Conservation (phyloP, 2,888 invertebrate species). For the Allacma fusca region DNA sequence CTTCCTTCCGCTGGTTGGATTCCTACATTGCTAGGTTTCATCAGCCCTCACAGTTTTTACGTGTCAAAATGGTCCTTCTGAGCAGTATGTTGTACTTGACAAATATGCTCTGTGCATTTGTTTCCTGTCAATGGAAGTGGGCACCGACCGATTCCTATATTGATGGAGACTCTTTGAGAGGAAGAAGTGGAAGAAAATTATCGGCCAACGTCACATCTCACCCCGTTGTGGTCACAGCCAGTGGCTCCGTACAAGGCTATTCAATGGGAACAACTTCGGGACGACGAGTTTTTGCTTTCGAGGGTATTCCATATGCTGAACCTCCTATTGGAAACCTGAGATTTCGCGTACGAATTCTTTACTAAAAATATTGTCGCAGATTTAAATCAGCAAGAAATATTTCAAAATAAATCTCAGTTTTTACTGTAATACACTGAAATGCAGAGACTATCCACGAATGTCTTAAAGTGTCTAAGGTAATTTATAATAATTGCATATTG, state of each 20-base stretch:
- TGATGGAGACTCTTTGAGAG: neutral
- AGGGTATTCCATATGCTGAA: constrained; percentile 46
- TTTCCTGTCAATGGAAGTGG: constrained; percentile 47
- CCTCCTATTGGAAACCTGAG: constrained; percentile 38
- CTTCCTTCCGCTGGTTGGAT: too few species aligned
- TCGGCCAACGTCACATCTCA: neutral
- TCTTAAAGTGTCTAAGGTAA: too few species aligned
- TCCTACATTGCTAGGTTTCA: too few species aligned
- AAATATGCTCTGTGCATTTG: constrained; percentile 50
- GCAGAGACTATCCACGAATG: too few species aligned
- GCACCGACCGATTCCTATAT: constrained; percentile 50
- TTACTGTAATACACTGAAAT: too few species aligned
- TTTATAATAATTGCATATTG: too few species aligned
- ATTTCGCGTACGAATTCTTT: constrained; percentile 46
- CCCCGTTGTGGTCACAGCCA: constrained; percentile 39
- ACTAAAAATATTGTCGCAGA: too few species aligned
- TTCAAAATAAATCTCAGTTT: too few species aligned
- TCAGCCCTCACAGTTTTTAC: too few species aligned
- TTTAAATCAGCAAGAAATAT: too few species aligned
- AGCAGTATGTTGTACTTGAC: constrained; percentile 39
- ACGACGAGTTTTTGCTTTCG: constrained; percentile 44
- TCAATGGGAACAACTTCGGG: constrained; percentile 36
- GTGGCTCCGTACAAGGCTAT: constrained; percentile 44
- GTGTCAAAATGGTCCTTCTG: too few species aligned
- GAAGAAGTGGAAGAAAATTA: neutral